Percentiles rank a stretch among this genome's conserved stretches.
phyloP scores from a whole-genome alignment of 2,888 invertebrate genomes.

The Caenorhabditis angaria region DNA sequence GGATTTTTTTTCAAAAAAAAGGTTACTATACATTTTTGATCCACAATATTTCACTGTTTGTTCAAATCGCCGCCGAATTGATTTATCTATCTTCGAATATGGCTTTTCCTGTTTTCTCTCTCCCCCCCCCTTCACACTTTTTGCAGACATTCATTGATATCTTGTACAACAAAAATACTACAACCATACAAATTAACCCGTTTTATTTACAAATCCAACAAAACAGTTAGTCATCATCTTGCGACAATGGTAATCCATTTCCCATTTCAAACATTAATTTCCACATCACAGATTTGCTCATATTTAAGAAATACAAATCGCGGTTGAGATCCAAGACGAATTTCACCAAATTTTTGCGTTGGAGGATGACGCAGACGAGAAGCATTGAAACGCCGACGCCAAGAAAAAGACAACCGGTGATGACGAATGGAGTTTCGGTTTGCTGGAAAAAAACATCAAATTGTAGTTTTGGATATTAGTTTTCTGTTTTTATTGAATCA shows the following conservation, averaged over 20 bases:
- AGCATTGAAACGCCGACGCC: constrained; percentile 65
- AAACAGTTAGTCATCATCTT: constrained; percentile 14
- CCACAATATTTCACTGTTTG: too few species aligned
- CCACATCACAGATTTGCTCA: constrained; percentile 63
- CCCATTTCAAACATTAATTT: constrained; percentile 62
- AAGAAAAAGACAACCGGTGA: constrained; percentile 65
- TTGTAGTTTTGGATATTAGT: too few species aligned
- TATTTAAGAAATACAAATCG: constrained; percentile 65
- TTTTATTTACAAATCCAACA: constrained; percentile 15
- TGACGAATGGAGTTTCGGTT: constrained; percentile 58
- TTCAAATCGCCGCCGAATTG: neutral
- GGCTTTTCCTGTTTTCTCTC: constrained; percentile 1
- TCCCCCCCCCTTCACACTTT: neutral
- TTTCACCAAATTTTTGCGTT: constrained; percentile 70
- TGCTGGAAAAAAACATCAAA: constrained; percentile 59
- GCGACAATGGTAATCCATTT: constrained; percentile 47
- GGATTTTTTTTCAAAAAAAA: too few species aligned
- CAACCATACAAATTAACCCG: constrained; percentile 24
- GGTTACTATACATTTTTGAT: too few species aligned
- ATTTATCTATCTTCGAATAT: neutral
- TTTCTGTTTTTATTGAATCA: too few species aligned
- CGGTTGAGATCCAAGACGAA: constrained; percentile 65
- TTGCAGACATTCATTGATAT: neutral
- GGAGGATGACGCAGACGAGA: constrained; percentile 64
- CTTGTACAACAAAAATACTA: constrained; percentile 19